Conservation (phyloP, 2,888 invertebrate species). For the Syritta pipiens region DNA sequence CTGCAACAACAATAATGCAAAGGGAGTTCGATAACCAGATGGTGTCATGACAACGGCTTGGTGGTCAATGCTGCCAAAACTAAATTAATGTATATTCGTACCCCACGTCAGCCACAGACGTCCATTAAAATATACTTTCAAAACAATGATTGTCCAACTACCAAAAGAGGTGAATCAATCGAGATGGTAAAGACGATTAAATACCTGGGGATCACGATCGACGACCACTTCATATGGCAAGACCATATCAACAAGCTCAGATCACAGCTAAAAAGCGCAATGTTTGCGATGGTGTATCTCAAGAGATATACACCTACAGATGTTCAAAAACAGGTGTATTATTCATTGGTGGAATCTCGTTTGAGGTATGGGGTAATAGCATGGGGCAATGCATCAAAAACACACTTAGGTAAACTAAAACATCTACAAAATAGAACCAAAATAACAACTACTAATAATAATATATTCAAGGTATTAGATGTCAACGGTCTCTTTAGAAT, state of each 20-base stretch:
- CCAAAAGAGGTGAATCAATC: not conserved
- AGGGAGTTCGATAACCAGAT: not conserved
- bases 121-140: not conserved
- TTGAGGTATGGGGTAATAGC: too few species aligned
- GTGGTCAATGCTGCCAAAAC: slow-evolving; percentile 12
- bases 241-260: slow-evolving; percentile 6
- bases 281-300: slow-evolving; percentile 9
- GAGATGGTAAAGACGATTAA: not conserved
- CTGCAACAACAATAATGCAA: too few species aligned
- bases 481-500: too few species aligned
- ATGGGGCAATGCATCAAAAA: too few species aligned
- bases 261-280: not conserved
- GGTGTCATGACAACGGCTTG: slow-evolving; percentile 28
- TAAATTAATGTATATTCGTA: slow-evolving; percentile 14
- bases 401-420: too few species aligned
- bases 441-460: too few species aligned
- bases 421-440: too few species aligned
- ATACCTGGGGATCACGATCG: not conserved
- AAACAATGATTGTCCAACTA: slow-evolving; percentile 1
- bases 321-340: not conserved
- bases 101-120: not conserved
- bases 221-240: slow-evolving; percentile 5
- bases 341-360: not conserved
- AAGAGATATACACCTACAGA: not conserved
- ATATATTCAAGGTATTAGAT: too few species aligned